These are phyloP conservation scores for Agrochola lychnidis DNA, from an alignment of 2,888 invertebrate species.

Conservation along the genomic window DNA sequence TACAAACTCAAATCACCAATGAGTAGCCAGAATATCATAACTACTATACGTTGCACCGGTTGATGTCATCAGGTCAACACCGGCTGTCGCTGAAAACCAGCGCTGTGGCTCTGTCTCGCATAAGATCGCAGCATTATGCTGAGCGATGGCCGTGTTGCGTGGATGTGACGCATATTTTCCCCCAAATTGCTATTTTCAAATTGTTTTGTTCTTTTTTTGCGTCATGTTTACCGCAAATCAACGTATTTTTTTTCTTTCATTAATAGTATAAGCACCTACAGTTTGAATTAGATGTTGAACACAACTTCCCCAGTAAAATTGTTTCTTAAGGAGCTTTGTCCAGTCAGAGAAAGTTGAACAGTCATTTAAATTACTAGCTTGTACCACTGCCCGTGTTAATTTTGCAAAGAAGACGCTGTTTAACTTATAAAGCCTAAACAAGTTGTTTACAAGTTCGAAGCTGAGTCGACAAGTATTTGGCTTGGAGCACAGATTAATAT, in stretches of 20 bases:
- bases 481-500: not conserved
- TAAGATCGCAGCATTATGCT: too few relatives aligned
- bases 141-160: too few relatives aligned
- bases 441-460: constrained; percentile 49
- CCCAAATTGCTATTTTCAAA: too few relatives aligned
- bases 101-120: too few relatives aligned
- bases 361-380: constrained; percentile 37
- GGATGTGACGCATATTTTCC: too few relatives aligned
- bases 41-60: too few relatives aligned
- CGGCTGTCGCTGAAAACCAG: too few relatives aligned
- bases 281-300: not conserved
- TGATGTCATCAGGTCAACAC: too few relatives aligned
- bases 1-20: not conserved
- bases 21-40: not conserved
- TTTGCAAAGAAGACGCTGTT: constrained; percentile 39
- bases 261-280: not conserved
- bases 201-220: too few relatives aligned
- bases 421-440: constrained; percentile 55
- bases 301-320: constrained; percentile 5
- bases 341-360: constrained; percentile 17
- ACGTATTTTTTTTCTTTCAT: too few relatives aligned
- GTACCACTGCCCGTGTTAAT: constrained; percentile 33
- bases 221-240: too few relatives aligned
- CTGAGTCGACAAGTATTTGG: constrained; percentile 38
- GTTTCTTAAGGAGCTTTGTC: constrained; percentile 32